These are phyloP conservation scores for Diplolepis rosae DNA, from an alignment of 2,888 invertebrate species.

Conservation along the genomic window DNA sequence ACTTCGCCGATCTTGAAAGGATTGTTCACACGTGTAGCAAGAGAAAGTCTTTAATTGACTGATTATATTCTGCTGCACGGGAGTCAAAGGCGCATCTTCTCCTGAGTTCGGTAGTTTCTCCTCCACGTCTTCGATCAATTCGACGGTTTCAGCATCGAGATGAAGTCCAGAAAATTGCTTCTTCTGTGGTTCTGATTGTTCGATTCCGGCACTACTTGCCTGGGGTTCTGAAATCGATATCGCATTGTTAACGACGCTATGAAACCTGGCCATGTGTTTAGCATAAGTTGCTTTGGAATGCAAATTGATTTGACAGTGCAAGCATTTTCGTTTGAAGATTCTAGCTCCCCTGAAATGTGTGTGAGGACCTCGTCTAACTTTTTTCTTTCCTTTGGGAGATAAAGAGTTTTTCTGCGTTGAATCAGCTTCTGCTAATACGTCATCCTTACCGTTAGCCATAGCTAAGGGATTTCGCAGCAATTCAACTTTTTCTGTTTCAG, in stretches of 20 bases:
- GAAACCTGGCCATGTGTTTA: constrained; percentile 69
- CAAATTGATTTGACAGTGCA: constrained; percentile 64
- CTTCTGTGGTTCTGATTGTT: not conserved
- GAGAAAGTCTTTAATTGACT: constrained; percentile 70
- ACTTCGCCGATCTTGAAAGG: constrained; percentile 63
- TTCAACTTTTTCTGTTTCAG: constrained; percentile 58
- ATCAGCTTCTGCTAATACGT: constrained; percentile 64
- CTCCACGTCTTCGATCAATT: constrained; percentile 55
- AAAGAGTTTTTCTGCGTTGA: constrained; percentile 58
- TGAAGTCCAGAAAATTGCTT: constrained; percentile 32
- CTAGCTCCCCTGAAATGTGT: constrained; percentile 65
- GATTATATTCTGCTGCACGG: constrained; percentile 70
- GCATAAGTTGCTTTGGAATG: constrained; percentile 65
- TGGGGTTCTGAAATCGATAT: not conserved
- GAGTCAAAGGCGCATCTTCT: constrained; percentile 63
- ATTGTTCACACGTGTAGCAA: constrained; percentile 65
- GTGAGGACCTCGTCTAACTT: constrained; percentile 59
- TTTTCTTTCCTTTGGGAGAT: constrained; percentile 52
- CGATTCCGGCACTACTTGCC: not conserved
- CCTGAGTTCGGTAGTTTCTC: constrained; percentile 63
- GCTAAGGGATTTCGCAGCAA: constrained; percentile 64
- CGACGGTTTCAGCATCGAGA: constrained; percentile 38
- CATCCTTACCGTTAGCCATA: constrained; percentile 50
- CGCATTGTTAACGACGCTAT: constrained; percentile 43
- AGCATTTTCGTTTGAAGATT: constrained; percentile 64